A percentile compares a stretch with the other conserved stretches of the same genome.
These are phyloP conservation scores for Papilio aristodemus DNA, from an alignment of 1,140 invertebrate species.

Conservation along the genomic window DNA sequence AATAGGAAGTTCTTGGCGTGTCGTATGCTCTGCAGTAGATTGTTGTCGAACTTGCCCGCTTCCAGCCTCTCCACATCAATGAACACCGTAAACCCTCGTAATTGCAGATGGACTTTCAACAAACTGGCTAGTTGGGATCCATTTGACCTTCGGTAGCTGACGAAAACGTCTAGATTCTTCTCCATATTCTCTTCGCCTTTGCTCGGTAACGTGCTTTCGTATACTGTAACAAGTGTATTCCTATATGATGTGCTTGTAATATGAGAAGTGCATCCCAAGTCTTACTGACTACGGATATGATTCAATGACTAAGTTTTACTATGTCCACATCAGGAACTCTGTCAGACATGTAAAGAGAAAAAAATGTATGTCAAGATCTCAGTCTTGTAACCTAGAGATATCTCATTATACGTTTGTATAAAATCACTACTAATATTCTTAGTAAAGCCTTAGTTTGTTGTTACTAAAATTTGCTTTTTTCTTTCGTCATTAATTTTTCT, in stretches of 20 bases:
- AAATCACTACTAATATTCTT: no score
- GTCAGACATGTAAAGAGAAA: slow-evolving; percentile 32
- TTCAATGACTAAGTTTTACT: not conserved
- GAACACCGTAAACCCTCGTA: slow-evolving; percentile 96
- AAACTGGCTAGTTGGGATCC: slow-evolving; percentile 98
- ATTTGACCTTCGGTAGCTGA: slow-evolving; percentile 98
- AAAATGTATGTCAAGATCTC: slow-evolving; percentile 1
- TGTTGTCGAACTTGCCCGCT: slow-evolving; percentile 99
- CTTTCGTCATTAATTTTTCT: not conserved
- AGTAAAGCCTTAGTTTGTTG: no score
- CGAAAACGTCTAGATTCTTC: slow-evolving; percentile 97
- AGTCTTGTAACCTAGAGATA: not conserved
- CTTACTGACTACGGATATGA: not conserved
- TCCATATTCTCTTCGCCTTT: slow-evolving; percentile 88
- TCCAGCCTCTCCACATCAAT: slow-evolving; percentile 97
- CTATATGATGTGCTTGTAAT: not conserved
- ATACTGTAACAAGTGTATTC: slow-evolving; percentile 58
- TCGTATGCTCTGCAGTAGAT: slow-evolving; percentile 96
- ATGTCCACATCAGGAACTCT: slow-evolving; percentile 27
- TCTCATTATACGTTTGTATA: no score
- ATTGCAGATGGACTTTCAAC: slow-evolving; percentile 95
- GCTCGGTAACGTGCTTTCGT: slow-evolving; percentile 82
- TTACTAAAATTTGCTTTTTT: no score
- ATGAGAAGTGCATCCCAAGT: not conserved
- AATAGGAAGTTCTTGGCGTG: slow-evolving; percentile 98